A percentile compares a stretch with the other conserved stretches of the same genome.
Evolutionary conservation across 2,888 invertebrate genomes (phyloP).

Genomic region (Drosophila lacicola): DNA sequence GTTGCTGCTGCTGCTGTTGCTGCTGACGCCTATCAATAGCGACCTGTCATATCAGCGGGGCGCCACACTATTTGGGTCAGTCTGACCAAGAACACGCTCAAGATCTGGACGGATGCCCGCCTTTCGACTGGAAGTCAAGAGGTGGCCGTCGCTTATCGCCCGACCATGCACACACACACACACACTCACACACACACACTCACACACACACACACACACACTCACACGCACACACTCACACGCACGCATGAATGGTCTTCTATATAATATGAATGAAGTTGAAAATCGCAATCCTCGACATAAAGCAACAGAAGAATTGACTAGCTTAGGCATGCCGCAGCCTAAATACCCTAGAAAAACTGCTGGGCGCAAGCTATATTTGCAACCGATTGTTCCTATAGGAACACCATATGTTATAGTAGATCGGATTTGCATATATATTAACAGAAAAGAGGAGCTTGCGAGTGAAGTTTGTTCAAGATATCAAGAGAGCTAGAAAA

Average conservation of each 20-base stretch:
- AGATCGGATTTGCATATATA: no score
- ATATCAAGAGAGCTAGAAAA: no score
- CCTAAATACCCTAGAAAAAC: background rate
- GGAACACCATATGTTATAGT: no score
- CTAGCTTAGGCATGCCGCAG: background rate
- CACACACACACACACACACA: conserved; percentile 5
- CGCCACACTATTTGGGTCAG: conserved; percentile 53
- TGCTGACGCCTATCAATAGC: conserved; percentile 24
- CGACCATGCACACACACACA: conserved; percentile 15
- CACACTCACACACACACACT: background rate
- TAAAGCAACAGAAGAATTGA: no score
- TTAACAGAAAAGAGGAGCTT: no score
- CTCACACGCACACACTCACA: background rate
- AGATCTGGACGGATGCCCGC: conserved; percentile 25
- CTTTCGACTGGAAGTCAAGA: conserved; percentile 37
- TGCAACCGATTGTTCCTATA: no score
- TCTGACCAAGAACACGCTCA: conserved; percentile 38
- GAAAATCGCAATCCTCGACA: background rate
- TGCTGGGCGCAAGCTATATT: no score
- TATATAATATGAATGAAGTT: background rate
- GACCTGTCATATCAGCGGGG: conserved; percentile 57
- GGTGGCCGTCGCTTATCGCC: conserved; percentile 41
- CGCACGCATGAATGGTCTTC: background rate
- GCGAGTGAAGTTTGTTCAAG: no score
- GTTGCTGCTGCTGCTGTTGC: background rate